A percentile compares a stretch with the other conserved stretches of the same genome.
phyloP scores from a whole-genome alignment of 2,113 vertebrate genomes.

The Phyllopteryx taeniolatus region DNA sequence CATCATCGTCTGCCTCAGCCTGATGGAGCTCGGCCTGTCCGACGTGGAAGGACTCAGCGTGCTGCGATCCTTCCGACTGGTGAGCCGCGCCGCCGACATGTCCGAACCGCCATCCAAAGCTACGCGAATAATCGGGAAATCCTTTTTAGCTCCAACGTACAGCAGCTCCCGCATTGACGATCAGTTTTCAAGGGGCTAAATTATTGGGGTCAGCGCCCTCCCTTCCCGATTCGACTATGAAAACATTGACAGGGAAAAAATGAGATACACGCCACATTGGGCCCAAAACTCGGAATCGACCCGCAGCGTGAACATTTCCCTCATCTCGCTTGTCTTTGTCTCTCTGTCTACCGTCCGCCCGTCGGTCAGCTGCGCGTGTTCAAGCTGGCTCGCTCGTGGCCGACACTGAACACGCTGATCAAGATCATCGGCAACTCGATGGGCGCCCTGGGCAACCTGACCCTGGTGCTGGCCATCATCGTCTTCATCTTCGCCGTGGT shows the following conservation, averaged over 20 bases:
- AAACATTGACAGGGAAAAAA: no score
- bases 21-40: constrained; percentile 94
- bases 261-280: no score
- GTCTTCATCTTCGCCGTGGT: constrained; percentile 98
- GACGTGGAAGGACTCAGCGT: constrained; percentile 94
- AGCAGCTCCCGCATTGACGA: no score
- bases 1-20: constrained; percentile 93
- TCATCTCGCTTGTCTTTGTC: background rate
- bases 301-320: no score
- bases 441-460: constrained; percentile 94
- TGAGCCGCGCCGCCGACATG: background rate
- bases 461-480: constrained; percentile 94
- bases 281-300: no score
- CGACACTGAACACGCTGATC: constrained; percentile 93
- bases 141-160: no score
- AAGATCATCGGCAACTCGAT: constrained; percentile 98
- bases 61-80: constrained; percentile 95
- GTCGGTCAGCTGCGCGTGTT: constrained; percentile 86
- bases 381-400: constrained; percentile 96
- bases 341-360: background rate
- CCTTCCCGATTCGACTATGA: no score
- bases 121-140: no score
- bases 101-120: no score
- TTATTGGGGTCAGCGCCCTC: no score
- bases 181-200: no score